phyloP scores from a whole-genome alignment of 2,888 invertebrate species.

The Lasioglossum zephyrum region DNA sequence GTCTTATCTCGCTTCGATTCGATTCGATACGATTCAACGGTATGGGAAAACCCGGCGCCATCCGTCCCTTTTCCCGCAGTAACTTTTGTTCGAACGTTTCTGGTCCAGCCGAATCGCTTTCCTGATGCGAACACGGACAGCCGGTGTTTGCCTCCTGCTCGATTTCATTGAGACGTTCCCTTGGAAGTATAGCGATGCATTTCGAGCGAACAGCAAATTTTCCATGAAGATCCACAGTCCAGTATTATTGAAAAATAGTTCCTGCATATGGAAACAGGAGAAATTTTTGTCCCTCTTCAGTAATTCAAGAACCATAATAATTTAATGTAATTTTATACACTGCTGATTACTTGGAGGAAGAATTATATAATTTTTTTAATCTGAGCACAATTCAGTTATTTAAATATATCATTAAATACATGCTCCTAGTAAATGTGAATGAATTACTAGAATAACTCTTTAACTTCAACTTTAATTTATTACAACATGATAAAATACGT shows the following conservation, averaged over 20 bases:
- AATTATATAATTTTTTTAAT: too few species aligned
- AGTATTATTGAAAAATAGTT: background rate
- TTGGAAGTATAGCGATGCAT: background rate
- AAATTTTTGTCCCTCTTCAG: background rate
- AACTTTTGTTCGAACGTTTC: conserved; percentile 36
- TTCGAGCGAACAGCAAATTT: background rate
- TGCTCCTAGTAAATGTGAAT: too few species aligned
- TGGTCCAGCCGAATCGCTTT: conserved; percentile 19
- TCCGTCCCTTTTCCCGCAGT: conserved; percentile 56
- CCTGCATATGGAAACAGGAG: background rate
- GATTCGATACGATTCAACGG: conserved; percentile 1
- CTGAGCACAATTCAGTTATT: too few species aligned
- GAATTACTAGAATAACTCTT: too few species aligned
- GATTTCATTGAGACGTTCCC: conserved; percentile 24
- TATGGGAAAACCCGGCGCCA: conserved; percentile 66
- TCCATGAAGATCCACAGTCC: background rate
- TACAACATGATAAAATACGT: background rate
- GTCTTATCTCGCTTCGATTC: conserved; percentile 65
- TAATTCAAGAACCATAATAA: too few species aligned
- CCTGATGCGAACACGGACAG: conserved; percentile 34
- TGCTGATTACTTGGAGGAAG: too few species aligned
- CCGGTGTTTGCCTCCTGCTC: background rate
- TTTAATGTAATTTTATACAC: too few species aligned
- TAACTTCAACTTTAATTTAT: background rate
- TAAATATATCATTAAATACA: too few species aligned